Evolutionary conservation across 2,888 invertebrate species (phyloP), one percentile per base, ranked within the genome.

Genomic region (Anodontia alba): DNA sequence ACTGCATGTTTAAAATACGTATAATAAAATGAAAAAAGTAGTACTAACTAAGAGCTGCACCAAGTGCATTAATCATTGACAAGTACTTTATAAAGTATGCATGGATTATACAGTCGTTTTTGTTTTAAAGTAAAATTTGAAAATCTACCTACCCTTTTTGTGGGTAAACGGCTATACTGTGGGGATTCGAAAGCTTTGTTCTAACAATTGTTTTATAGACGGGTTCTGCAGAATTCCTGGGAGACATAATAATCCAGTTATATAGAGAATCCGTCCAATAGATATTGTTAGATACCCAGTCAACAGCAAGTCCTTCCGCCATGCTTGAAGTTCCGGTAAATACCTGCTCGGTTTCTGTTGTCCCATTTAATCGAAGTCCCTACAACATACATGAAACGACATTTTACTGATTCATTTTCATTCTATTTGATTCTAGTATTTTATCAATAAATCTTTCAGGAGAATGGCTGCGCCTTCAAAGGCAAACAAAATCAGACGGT

Each of bases 251-350:
- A 57, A 93, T 91, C 93, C 93, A 93, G 87, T 93, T 91, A 78
- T 93, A 93, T 46, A 92, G 85, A 10, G 91, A 88, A 81, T 93
- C 93, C 7, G 92, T 89, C 89, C 92, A 93, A 81, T 93, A 93
- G 17, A 93, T 71, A 75, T 93, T 93, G n/a, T 89, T 87, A 7
- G 91, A 91, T 23, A 91, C 69, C 93, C 93, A 93, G 84, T 93
- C 93, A 3, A 92, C 89, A 0, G 90, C 91, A 46, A 93, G 69
- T 8, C 93, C 93, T 68, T 91, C 89, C 33, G 93, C 92, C 62
- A 89, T 86, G 26, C 87, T 85, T 0, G 94, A 94, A 2, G 92
- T 93, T 10, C 93, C 93, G 36, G 89, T 88, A 70, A 90, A 90
- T 5, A 94, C 81, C 46, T 87, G 90, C 57, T 78, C 80, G 0